phyloP scores from a whole-genome alignment of 2,113 vertebrate species.

The Cryptoleucopteryx plumbea region DNA sequence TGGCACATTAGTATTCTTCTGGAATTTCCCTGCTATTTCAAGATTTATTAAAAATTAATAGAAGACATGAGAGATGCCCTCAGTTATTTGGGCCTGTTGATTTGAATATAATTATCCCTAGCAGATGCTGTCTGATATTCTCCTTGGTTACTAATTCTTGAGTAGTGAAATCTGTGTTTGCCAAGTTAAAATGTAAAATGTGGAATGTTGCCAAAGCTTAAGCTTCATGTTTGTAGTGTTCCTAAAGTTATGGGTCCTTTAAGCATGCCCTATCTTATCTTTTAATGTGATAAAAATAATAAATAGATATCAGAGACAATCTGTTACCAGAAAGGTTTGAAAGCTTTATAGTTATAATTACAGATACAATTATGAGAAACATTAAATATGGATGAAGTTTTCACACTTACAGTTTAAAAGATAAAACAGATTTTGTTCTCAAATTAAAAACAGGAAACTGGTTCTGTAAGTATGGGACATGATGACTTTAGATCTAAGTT shows the following conservation, averaged over 20 bases:
- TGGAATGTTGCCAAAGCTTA: neutral
- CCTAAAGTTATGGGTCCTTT: neutral
- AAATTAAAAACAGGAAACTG: neutral
- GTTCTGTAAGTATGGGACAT: neutral
- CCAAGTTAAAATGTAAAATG: slow-evolving; percentile 12
- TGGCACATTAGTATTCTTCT: neutral
- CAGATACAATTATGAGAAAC: slow-evolving; percentile 19
- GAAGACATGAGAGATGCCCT: neutral
- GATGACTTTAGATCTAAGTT: neutral
- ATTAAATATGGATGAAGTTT: slow-evolving; percentile 21
- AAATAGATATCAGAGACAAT: neutral
- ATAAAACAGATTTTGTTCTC: neutral
- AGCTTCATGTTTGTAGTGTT: neutral
- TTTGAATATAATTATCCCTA: slow-evolving; percentile 24
- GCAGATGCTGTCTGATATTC: slow-evolving; percentile 8
- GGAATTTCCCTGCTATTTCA: slow-evolving; percentile 47
- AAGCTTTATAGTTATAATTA: slow-evolving; percentile 14
- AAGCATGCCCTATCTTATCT: neutral
- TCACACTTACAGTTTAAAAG: neutral
- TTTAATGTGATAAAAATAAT: slow-evolving; percentile 11
- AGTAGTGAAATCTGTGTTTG: slow-evolving; percentile 1
- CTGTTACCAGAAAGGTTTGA: neutral
- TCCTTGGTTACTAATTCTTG: neutral
- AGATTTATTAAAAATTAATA: slow-evolving; percentile 41
- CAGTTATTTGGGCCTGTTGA: slow-evolving; percentile 17